Evolutionary conservation across 2,797 vertebrate genomes (phyloP), one percentile per base, ranked within the genome.

Genomic region (Hozukius guyotensis): DNA sequence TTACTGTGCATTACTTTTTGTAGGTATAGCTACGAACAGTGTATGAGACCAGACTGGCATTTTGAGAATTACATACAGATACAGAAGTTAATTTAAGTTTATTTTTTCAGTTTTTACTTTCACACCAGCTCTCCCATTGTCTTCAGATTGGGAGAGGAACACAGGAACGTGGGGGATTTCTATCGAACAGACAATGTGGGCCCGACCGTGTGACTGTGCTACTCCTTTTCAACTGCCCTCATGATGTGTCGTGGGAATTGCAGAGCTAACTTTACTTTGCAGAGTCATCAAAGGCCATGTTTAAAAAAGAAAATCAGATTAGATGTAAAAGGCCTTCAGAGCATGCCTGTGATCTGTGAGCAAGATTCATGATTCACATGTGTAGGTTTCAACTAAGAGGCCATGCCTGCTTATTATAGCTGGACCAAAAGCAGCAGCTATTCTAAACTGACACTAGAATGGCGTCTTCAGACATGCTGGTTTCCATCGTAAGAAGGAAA

Each of bases 291-390:
- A 88, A 90, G 92, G 69, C 56, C 16, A 14, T 46, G 85, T 86
- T 90, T 80, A 82, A 82, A 90, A 84, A 85, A 90, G 84, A 88
- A 88, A 83, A 92, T 90, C 89, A 88, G 94, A 94, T 93, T 82
- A 92, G 86, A 91, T 72, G 82, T 68, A 81, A 84, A 87, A 80
- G 57, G 66, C 69, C 77, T 80, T 83, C 46, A 76, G 78, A 87
- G 82, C 69, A 12, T 63, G 83, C 66, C 66, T 78, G 64, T 77
- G 85, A 86, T 88, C 57, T 80, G 24, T 65, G 71, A 78, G 46
- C 64, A 49, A 70, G 76, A 80, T 73, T 81, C 73, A 79, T 62
- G 78, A 85, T 83, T 89, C 87, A 88, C 78, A 69, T 42, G 32
- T 88, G 78, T 67, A 82, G 78, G 67, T 82, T 87, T 89, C 65